A percentile compares a stretch with the other conserved stretches of the same genome.
These are phyloP conservation scores for Plagodis pulveraria DNA, from an alignment of 2,888 invertebrate species.

Conservation along the genomic window DNA sequence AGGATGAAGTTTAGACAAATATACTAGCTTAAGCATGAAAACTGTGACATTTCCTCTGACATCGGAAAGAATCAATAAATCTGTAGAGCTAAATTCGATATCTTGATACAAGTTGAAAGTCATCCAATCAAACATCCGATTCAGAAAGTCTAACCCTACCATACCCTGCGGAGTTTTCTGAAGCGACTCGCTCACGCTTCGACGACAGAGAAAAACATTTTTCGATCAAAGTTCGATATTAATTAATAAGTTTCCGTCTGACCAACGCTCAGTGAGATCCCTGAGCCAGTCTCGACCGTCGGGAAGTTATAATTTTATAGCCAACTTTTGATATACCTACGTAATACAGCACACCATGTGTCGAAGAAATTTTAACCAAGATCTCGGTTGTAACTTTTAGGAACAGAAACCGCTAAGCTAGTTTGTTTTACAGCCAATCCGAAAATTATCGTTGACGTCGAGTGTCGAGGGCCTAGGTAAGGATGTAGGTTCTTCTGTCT, in stretches of 20 bases:
- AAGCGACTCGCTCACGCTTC: constrained; percentile 43
- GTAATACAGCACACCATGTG: background rate
- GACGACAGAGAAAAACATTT: constrained; percentile 67
- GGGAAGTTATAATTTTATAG: constrained; percentile 64
- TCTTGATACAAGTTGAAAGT: constrained; percentile 16
- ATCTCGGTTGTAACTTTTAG: no score
- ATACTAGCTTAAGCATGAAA: no score
- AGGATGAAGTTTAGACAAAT: no score
- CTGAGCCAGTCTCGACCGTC: constrained; percentile 50
- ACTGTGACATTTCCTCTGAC: background rate
- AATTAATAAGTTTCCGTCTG: constrained; percentile 74
- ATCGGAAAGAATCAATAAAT: constrained; percentile 17
- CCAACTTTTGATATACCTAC: constrained; percentile 40
- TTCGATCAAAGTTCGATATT: constrained; percentile 78
- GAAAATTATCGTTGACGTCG: no score
- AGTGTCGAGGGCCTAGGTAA: no score
- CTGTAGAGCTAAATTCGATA: constrained; percentile 15
- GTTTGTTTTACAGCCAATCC: no score
- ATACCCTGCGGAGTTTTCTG: constrained; percentile 31
- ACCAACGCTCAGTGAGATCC: constrained; percentile 55
- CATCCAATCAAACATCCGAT: constrained; percentile 28
- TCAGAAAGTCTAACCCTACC: constrained; percentile 20
- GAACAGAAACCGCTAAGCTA: no score
- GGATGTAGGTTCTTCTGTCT: no score
- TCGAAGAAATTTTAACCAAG: no score